These are phyloP conservation scores for Cathartes aura DNA, from an alignment of 2,113 vertebrate genomes.

Conservation along the genomic window DNA sequence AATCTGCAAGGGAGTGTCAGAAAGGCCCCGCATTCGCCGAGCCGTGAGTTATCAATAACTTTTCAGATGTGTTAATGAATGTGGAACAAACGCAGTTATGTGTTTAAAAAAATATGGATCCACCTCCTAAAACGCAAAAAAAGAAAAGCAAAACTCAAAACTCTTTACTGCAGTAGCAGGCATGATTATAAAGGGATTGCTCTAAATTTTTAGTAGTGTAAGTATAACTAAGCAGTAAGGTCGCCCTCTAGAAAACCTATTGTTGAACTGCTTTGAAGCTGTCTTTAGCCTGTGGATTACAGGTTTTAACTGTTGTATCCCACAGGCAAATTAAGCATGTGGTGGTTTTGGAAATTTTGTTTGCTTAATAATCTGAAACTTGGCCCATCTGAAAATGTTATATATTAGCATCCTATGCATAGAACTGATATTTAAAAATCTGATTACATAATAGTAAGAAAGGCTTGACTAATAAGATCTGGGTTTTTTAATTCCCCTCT, in stretches of 20 bases:
- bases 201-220: slow-evolving; percentile 60
- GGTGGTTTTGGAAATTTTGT: slow-evolving; percentile 23
- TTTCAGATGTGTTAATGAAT: slow-evolving; percentile 90
- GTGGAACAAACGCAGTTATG: slow-evolving; percentile 82
- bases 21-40: slow-evolving; percentile 89
- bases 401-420: slow-evolving; percentile 28
- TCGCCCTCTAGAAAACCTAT: slow-evolving; percentile 79
- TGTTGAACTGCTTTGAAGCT: slow-evolving; percentile 82
- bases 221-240: slow-evolving; percentile 53
- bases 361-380: slow-evolving; percentile 60
- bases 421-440: neutral
- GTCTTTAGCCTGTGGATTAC: slow-evolving; percentile 40
- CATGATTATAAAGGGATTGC: slow-evolving; percentile 70
- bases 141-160: neutral
- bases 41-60: slow-evolving; percentile 89
- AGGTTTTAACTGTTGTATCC: slow-evolving; percentile 13
- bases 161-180: slow-evolving; percentile 75
- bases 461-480: neutral
- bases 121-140: slow-evolving; percentile 33
- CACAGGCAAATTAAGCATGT: neutral
- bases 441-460: slow-evolving; percentile 6
- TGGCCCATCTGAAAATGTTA: slow-evolving; percentile 61
- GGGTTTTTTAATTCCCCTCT: neutral
- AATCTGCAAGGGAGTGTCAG: slow-evolving; percentile 89
- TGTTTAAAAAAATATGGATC: slow-evolving; percentile 71